Base-by-base conservation (phyloP, 2,888 invertebrate genomes). In the Orthosia gothica region DNA sequence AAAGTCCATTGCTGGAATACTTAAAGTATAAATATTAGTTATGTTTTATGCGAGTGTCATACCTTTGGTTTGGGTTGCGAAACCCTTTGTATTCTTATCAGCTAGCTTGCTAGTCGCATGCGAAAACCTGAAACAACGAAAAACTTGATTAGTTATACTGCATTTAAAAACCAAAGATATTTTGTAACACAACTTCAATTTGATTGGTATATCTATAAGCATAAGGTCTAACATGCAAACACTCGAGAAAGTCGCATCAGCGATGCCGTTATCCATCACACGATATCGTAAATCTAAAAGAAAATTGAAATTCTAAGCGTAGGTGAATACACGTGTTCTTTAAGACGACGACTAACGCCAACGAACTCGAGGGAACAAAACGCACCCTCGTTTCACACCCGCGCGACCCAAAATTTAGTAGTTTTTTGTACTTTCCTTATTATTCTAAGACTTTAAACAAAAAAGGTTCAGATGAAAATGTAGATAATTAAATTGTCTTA, bases 51-150 rank as follows among this genome's bases (percentile, higher is more conserved):
- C 3, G n/a, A 18, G 5, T 13, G 3, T 40, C 73, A 82, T 76
- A 94, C 95, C 94, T 94, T 95, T 91, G 91, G 89, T 89, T 84
- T 55, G 80, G 91, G 91, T 91, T 87, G 74, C 47, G 52, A 70
- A 76, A 88, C 91, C 92, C 93, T 87, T 70, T 83, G 82, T 77
- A 71, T 84, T 74, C 76, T 81, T 76, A 63, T 79, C 70, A 84
- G 79, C 84, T 91, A 93, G 78, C 90, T 92, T 92, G 75, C 86
- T 83, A 88, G 88, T 92, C 87, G 92, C 96, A 96, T 96, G 86
- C 95, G 93, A 94, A n/a, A 88, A 93, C 84, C 96, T 96, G 95
- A 11, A 95, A 94, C 90, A 91, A 92, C 0, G 5, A 68, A 0
- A 70, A 7, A 52, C 7, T 15, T 50, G 7, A 32, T 26, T 61